phyloP scores from a whole-genome alignment of 1,140 invertebrate species.

The Megathymus violae region DNA sequence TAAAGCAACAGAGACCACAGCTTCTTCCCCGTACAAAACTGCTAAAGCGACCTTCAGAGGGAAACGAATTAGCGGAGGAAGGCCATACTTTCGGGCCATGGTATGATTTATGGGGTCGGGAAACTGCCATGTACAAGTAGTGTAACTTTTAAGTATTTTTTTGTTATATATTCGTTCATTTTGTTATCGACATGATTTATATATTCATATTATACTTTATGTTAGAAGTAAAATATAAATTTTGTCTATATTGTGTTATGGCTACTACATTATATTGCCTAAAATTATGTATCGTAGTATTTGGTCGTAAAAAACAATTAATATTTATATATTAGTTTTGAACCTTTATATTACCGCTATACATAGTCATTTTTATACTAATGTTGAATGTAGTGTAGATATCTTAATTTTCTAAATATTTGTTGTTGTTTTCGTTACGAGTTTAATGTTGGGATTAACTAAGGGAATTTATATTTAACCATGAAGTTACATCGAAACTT shows the following conservation, averaged over 20 bases:
- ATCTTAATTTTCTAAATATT: conserved; percentile 13
- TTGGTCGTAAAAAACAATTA: conserved; percentile 16
- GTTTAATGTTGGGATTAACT: conserved; percentile 9
- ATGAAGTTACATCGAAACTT: conserved; percentile 2
- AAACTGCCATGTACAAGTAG: conserved; percentile 79
- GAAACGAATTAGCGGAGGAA: conserved; percentile 84
- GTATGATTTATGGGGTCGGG: conserved; percentile 92
- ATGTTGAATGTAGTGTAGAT: conserved; percentile 17
- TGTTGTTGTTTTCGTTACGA: conserved; percentile 32
- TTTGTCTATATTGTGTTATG: conserved; percentile 7
- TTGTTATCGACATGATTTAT: neutral
- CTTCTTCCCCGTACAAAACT: conserved; percentile 89
- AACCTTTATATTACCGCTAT: conserved; percentile 30
- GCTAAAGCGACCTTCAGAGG: conserved; percentile 78
- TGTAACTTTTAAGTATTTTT: conserved; percentile 37
- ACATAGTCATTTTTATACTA: conserved; percentile 31
- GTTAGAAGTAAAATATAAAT: neutral
- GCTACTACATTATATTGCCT: conserved; percentile 12
- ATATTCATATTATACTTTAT: neutral
- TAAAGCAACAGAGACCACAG: conserved; percentile 84
- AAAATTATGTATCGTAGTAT: conserved; percentile 16
- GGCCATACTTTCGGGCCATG: conserved; percentile 91
- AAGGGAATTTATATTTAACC: conserved; percentile 20
- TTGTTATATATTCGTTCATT: conserved; percentile 14
- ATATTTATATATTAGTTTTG: conserved; percentile 12